A percentile compares a stretch with the other conserved stretches of the same genome.
These are phyloP conservation scores for Prionace glauca DNA, from an alignment of 2,797 vertebrate species.

Conservation along the genomic window DNA sequence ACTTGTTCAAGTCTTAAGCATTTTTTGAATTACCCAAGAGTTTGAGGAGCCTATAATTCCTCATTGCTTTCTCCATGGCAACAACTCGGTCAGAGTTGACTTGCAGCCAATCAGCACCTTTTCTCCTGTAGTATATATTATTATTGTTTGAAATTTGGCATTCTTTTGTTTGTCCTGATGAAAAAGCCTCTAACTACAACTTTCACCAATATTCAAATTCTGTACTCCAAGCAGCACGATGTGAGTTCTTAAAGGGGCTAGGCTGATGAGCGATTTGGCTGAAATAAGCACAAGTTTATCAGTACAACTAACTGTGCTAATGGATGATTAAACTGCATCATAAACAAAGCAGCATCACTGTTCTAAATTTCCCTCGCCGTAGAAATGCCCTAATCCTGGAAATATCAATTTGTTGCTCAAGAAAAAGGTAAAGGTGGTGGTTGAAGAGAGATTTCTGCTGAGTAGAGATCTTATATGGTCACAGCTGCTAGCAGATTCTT, in stretches of 20 bases:
- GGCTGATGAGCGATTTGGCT: neutral
- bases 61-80: too few species aligned
- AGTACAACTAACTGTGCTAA: neutral
- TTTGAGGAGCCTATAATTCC: too few species aligned
- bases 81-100: too few species aligned
- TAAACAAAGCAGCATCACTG: neutral
- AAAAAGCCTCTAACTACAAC: too few species aligned
- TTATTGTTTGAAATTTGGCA: too few species aligned
- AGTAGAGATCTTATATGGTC: neutral
- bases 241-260: neutral
- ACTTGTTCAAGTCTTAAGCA: too few species aligned
- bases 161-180: too few species aligned
- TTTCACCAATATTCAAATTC: too few species aligned
- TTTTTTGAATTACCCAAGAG: too few species aligned
- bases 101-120: too few species aligned
- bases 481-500: neutral
- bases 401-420: neutral
- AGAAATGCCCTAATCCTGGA: neutral
- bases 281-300: neutral
- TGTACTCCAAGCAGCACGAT: neutral
- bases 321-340: neutral
- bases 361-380: neutral
- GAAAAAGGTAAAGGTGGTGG: neutral
- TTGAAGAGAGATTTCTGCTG: neutral
- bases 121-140: too few species aligned